Base-by-base conservation (phyloP, 2,797 vertebrate genomes). In the Crax fasciolata region DNA sequence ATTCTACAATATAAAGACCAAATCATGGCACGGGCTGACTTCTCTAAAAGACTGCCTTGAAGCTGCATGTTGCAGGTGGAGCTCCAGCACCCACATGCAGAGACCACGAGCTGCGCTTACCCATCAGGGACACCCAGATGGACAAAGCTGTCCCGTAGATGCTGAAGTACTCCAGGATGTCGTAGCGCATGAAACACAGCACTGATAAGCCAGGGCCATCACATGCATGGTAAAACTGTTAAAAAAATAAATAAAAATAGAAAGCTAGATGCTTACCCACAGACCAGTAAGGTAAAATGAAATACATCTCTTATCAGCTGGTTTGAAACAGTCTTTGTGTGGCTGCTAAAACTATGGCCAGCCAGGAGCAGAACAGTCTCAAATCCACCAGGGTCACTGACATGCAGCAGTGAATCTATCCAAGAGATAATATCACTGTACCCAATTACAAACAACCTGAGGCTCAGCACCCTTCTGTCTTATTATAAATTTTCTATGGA, bases 101-200 rank as follows among this genome's bases (percentile, higher is more conserved):
- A 44, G 77, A 13, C 13, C 27, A 7, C 0, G 3, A 1, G 28
- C 2, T 3, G 20, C 70, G 92, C 99, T 98, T 92, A 99, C 99
- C 99, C 95, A 99, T 98, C 49, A 99, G 98, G 0, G 99, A 99
- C 95, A 99, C 99, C 99, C 99, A 99, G 98, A 99, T 99, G 87
- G 99, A 99, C 68, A 99, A 97, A 1, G 99, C 99, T 1, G 99
- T 99, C 48, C 99, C 98, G 0, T 99, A 99, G 79, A 99, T 98
- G 23, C 98, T 99, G 98, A 99, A 99, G 72, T 99, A 99, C 87
- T 99, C 99, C 97, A 99, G 98, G 76, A 99, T 85, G 80, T 99
- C 99, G 0, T 98, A 99, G 30, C 98, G 98, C 99, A 99, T 98
- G 96, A 99, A 98, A 57, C 99, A 99, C 32, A 99, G 96, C 87